Evolutionary conservation across 2,113 vertebrate genomes (phyloP).

Genomic region (Psittacus erithacus): DNA sequence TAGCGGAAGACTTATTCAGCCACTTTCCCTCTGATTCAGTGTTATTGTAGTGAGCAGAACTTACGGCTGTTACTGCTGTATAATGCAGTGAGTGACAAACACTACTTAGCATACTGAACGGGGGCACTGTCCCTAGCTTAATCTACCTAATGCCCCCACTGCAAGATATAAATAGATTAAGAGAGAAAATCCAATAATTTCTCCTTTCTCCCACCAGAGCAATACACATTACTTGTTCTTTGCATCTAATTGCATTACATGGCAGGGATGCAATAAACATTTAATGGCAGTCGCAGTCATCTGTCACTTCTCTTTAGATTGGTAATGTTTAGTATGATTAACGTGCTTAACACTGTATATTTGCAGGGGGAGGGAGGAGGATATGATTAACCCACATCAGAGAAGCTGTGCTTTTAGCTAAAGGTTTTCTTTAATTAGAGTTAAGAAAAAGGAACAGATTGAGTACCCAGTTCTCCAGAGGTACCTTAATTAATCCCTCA

Average conservation of each 20-base stretch:
- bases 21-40: slow-evolving; percentile 48
- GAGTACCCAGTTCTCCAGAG: not conserved
- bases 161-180: slow-evolving; percentile 84
- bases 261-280: slow-evolving; percentile 79
- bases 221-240: slow-evolving; percentile 77
- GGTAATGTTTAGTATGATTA: slow-evolving; percentile 69
- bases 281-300: slow-evolving; percentile 79
- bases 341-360: slow-evolving; percentile 55
- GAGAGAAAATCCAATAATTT: slow-evolving; percentile 83
- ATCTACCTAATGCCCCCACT: slow-evolving; percentile 82
- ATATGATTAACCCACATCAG: slow-evolving; percentile 12
- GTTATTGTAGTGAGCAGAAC: not conserved
- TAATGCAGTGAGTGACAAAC: slow-evolving; percentile 69
- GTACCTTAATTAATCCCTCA: slow-evolving; percentile 22
- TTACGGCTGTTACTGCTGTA: slow-evolving; percentile 40
- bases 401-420: not conserved
- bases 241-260: slow-evolving; percentile 82
- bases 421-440: not conserved
- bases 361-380: not conserved
- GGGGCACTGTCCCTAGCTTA: slow-evolving; percentile 70
- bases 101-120: slow-evolving; percentile 71
- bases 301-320: slow-evolving; percentile 78
- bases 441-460: not conserved
- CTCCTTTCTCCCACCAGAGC: slow-evolving; percentile 77
- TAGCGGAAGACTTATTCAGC: slow-evolving; percentile 16